Evolutionary conservation across 2,113 vertebrate genomes (phyloP).

Genomic region (Hystrix cristata): DNA sequence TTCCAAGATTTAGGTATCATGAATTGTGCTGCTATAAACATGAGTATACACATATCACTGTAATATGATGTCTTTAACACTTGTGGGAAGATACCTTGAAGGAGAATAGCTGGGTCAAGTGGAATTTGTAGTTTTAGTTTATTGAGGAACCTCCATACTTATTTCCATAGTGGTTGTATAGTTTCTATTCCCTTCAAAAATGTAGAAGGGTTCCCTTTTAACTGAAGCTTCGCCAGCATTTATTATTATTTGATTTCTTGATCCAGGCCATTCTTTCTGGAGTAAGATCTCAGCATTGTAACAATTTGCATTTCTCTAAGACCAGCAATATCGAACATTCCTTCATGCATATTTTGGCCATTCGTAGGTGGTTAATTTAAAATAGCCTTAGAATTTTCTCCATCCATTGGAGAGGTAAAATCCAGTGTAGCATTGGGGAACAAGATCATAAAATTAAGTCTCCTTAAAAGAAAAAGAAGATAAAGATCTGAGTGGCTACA

Average conservation of each 20-base stretch:
- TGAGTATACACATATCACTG: background rate
- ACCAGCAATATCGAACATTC: background rate
- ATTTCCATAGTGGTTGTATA: background rate
- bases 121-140: background rate
- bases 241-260: background rate
- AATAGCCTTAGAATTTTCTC: slow-evolving; percentile 25
- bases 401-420: slow-evolving; percentile 35
- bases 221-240: background rate
- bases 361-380: slow-evolving; percentile 6
- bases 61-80: background rate
- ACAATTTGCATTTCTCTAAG: background rate
- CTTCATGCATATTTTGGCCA: background rate
- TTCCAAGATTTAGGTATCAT: no score
- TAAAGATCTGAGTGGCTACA: slow-evolving; percentile 55
- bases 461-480: background rate
- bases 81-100: background rate
- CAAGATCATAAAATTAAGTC: slow-evolving; percentile 67
- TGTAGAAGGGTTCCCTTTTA: background rate
- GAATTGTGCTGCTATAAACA: no score
- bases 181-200: no score
- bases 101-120: background rate
- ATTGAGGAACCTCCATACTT: background rate
- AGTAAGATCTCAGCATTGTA: background rate
- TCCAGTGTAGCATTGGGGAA: slow-evolving; percentile 21
- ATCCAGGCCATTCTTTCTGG: background rate